Conservation (phyloP, 2,797 vertebrate genomes). For the Chelidonichthys spinosus region DNA sequence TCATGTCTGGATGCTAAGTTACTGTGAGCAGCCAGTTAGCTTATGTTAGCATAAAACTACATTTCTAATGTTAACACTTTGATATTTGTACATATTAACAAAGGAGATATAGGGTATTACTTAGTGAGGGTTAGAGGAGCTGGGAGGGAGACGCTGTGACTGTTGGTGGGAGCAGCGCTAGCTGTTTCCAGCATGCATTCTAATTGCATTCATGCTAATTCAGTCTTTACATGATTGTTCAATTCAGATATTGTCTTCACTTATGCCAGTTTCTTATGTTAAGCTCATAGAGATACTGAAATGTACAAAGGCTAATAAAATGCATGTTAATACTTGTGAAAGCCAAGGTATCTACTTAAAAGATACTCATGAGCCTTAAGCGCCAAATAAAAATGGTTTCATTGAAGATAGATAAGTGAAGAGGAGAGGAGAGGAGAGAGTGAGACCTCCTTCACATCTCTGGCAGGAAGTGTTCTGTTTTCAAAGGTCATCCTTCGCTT, state of each 20-base stretch:
- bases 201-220: not conserved
- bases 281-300: not conserved
- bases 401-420: slow-evolving; percentile 4
- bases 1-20: too few relatives aligned
- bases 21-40: not conserved
- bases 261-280: not conserved
- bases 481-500: slow-evolving; percentile 93
- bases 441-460: slow-evolving; percentile 70
- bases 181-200: not conserved
- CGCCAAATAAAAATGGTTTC: not conserved
- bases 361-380: not conserved
- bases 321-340: not conserved
- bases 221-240: not conserved
- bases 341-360: not conserved
- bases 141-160: not conserved
- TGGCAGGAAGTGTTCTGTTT: slow-evolving; percentile 86
- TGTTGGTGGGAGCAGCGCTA: not conserved
- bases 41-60: not conserved
- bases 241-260: not conserved
- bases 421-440: slow-evolving; percentile 34
- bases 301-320: not conserved
- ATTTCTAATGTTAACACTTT: not conserved
- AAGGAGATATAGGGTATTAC: not conserved
- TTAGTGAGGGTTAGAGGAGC: not conserved
- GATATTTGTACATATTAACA: not conserved